These are phyloP conservation scores for Boloria selene DNA, from an alignment of 2,888 invertebrate species.

Conservation along the genomic window DNA sequence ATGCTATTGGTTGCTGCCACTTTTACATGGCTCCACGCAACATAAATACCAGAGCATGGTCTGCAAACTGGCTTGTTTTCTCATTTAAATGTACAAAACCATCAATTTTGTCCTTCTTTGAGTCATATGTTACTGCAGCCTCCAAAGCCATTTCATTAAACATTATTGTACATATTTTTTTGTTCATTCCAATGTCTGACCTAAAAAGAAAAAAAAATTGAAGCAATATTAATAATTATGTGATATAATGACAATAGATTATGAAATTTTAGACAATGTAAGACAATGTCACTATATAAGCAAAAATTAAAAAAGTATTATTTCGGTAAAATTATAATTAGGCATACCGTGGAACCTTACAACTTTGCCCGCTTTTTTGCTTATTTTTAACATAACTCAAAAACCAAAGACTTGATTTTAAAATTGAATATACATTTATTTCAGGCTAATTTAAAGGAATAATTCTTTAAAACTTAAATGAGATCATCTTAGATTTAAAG, in stretches of 20 bases:
- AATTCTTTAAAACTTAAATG: too few relatives aligned
- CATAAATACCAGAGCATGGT: slow-evolving; percentile 34
- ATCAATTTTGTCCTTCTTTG: slow-evolving; percentile 32
- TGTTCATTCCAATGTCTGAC: background rate
- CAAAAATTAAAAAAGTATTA: too few relatives aligned
- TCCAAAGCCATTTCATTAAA: slow-evolving; percentile 43
- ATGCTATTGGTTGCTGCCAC: slow-evolving; percentile 36
- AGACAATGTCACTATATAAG: too few relatives aligned
- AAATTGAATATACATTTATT: too few relatives aligned
- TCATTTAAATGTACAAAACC: slow-evolving; percentile 28
- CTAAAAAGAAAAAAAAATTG: background rate
- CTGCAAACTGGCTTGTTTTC: slow-evolving; percentile 21
- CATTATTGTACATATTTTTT: slow-evolving; percentile 20
- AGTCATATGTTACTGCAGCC: slow-evolving; percentile 36
- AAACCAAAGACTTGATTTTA: too few relatives aligned
- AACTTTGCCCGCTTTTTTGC: too few relatives aligned
- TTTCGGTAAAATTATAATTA: too few relatives aligned
- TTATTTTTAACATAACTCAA: too few relatives aligned
- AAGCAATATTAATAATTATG: too few relatives aligned
- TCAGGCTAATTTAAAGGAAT: too few relatives aligned
- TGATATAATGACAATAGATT: background rate
- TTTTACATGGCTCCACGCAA: slow-evolving; percentile 28
- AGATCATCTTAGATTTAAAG: too few relatives aligned
- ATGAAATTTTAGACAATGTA: background rate
- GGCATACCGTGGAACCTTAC: background rate